A percentile compares a stretch with the other conserved stretches of the same genome.
These are phyloP conservation scores for Andrena bicolor DNA, from an alignment of 2,888 invertebrate species.

Conservation along the genomic window DNA sequence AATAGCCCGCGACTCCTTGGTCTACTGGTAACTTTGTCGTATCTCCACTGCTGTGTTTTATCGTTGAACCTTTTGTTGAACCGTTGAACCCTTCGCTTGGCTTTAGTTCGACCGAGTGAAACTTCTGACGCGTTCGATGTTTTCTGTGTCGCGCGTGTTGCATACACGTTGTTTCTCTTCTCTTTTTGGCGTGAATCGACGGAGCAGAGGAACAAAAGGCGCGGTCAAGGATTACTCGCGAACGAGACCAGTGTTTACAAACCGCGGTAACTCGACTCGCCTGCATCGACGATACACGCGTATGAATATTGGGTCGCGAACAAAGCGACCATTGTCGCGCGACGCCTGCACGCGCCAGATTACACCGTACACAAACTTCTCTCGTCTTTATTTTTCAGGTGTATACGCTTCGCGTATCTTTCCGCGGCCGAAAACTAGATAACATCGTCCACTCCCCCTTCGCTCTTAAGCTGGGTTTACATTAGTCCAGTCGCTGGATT, in stretches of 20 bases:
- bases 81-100: neutral
- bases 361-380: neutral
- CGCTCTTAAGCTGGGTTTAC: no score
- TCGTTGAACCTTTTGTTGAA: neutral
- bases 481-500: no score
- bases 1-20: neutral
- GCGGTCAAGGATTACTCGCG: conserved; percentile 62
- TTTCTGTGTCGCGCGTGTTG: neutral
- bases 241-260: conserved; percentile 53
- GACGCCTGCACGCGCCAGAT: conserved; percentile 33
- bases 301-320: conserved; percentile 52
- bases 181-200: neutral
- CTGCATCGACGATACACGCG: conserved; percentile 24
- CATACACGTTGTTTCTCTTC: neutral
- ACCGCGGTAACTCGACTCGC: conserved; percentile 38
- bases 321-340: conserved; percentile 68
- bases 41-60: neutral
- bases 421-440: neutral
- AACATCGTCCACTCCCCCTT: neutral
- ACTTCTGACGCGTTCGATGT: neutral
- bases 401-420: neutral
- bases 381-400: conserved; percentile 31
- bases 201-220: neutral
- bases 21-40: neutral
- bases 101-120: neutral